Conservation (phyloP, 2,888 invertebrate genomes). For the Athripsodes cinereus region DNA sequence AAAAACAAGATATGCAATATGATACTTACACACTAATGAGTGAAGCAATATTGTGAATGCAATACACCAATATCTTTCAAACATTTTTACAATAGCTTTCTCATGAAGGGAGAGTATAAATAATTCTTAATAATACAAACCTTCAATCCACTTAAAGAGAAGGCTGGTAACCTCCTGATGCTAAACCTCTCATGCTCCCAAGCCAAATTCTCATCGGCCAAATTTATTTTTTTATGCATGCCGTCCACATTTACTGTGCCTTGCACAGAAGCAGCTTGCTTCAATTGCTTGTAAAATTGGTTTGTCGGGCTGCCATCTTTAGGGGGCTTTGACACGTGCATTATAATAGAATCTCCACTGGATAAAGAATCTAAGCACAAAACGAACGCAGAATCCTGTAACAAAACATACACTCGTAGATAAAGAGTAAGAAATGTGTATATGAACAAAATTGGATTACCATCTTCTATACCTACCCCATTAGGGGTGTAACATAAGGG, state of each 20-base stretch:
- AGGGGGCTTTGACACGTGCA: constrained; percentile 97
- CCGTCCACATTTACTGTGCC: constrained; percentile 51
- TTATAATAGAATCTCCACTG: constrained; percentile 58
- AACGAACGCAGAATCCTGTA: constrained; percentile 81
- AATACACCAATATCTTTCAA: no score
- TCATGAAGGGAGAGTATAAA: no score
- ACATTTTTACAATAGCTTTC: no score
- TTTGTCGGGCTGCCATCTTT: constrained; percentile 74
- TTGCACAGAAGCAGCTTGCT: constrained; percentile 44
- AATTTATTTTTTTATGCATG: constrained; percentile 93
- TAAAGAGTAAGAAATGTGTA: background rate
- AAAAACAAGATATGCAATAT: no score
- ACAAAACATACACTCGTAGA: constrained; percentile 17
- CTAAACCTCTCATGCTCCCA: constrained; percentile 99
- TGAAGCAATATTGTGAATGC: no score
- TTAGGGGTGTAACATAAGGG: background rate
- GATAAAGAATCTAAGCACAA: constrained; percentile 84
- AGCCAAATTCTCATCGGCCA: constrained; percentile 83
- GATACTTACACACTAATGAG: no score
- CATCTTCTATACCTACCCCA: no score
- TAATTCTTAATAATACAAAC: constrained; percentile 29
- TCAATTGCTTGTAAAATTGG: constrained; percentile 59
- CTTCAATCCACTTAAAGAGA: constrained; percentile 78
- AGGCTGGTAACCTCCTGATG: constrained; percentile 83
- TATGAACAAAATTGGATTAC: background rate